Base-by-base conservation (phyloP, 2,113 vertebrate genomes). In the Hypomesus transpacificus region DNA sequence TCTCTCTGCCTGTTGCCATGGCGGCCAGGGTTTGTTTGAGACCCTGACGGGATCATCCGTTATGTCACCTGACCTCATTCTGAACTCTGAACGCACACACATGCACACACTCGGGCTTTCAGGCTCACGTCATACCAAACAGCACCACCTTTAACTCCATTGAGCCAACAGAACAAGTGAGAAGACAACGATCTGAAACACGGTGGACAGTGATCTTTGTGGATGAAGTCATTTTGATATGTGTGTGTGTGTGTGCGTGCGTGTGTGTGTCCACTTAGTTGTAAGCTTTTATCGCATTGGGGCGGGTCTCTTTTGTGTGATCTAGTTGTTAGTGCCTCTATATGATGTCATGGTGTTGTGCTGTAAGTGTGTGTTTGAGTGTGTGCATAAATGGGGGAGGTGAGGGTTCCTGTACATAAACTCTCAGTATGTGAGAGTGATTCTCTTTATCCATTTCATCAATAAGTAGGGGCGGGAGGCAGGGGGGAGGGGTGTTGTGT, bases 61-160 rank as follows among this genome's bases (percentile, higher is more conserved):
- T 89, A 82, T 86, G 82, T 88, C 89, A 90, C 82, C 84, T 79
- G 85, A 89, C 86, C 87, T 82, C 3, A 5, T 39, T 28, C 79
- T 89, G 85, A 90, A 87, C 87, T 76, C 39, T 18, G 17, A n/a
- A 66, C 63, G 24, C 50, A 72, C 61, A 72, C 70, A 73, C 52
- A 65, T 18, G 26, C 60, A 54, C 50, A 22, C 51, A 52, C 75
- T 75, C 70, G 66, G 22, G 34, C 8, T 22, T 64, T 67, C 26
- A 7, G 57, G 20, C 64, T 78, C 81, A 85, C 74, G 79, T 84
- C 84, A 84, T 80, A 66, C 13, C 50, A 74, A 72, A 79, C 64
- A 82, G 75, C 75, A 67, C 46, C 26, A 71, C 34, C 21, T 56
- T 56, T 20, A 17, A 56, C 54, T 56, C 16, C 3, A 56, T 4